These are phyloP conservation scores for Staurois parvus DNA, from an alignment of 2,797 vertebrate genomes.

Conservation along the genomic window DNA sequence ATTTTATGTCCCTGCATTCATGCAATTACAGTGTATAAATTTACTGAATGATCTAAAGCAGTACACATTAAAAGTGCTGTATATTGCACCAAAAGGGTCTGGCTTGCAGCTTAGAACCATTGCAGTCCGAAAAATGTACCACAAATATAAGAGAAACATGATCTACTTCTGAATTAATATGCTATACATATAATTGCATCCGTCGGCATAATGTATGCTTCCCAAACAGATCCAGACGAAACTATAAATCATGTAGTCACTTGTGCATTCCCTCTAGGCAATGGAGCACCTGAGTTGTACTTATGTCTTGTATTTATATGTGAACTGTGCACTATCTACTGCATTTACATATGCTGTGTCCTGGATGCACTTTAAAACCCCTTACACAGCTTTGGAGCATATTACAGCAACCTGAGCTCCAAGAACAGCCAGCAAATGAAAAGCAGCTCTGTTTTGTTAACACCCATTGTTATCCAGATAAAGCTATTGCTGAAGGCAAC, in stretches of 20 bases:
- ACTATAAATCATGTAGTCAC: slow-evolving; percentile 56
- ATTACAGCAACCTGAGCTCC: neutral
- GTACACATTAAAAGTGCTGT: too few relatives aligned
- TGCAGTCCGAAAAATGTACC: neutral
- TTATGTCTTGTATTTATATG: slow-evolving; percentile 12
- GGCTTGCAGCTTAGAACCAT: neutral
- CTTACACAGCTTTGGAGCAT: neutral
- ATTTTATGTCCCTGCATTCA: neutral
- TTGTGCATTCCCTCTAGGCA: slow-evolving; percentile 53
- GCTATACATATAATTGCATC: slow-evolving; percentile 49
- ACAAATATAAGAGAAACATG: neutral
- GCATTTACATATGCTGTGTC: slow-evolving; percentile 11
- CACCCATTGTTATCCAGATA: neutral
- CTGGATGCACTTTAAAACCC: neutral
- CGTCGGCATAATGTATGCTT: slow-evolving; percentile 55
- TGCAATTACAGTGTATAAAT: neutral
- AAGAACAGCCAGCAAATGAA: neutral
- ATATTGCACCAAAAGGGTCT: neutral
- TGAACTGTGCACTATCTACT: neutral
- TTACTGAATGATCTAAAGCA: neutral
- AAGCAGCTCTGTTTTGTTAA: neutral
- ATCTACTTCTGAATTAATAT: slow-evolving; percentile 39
- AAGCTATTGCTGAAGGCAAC: neutral
- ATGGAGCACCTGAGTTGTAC: slow-evolving; percentile 52
- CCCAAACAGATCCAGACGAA: slow-evolving; percentile 41